phyloP scores from a whole-genome alignment of 2,888 invertebrate species.

The Drosophila rellima region DNA sequence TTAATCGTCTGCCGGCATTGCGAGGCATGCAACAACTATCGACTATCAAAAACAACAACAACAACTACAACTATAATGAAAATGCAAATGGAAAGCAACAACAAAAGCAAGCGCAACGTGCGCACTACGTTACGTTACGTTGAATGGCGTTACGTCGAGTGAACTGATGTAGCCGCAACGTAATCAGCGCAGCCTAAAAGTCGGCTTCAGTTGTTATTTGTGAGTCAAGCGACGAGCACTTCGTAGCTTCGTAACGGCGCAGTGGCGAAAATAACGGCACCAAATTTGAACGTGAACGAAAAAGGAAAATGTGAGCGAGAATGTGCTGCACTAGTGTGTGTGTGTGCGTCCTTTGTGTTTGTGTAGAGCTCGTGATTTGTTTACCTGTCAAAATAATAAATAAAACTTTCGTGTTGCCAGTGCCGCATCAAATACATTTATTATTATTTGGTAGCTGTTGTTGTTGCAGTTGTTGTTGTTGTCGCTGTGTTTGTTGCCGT shows the following conservation, averaged over 20 bases:
- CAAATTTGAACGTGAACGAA: conserved; percentile 14
- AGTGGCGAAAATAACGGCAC: conserved; percentile 2
- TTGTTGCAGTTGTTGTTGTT: conserved; percentile 27
- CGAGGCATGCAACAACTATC: conserved; percentile 58
- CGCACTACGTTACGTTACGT: conserved; percentile 22
- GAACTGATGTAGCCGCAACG: conserved; percentile 23
- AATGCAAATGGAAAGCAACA: conserved; percentile 43
- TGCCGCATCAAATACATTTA: conserved; percentile 74
- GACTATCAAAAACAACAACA: no score
- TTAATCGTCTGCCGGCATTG: conserved; percentile 53
- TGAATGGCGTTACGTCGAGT: conserved; percentile 16
- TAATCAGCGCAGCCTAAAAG: conserved; percentile 73
- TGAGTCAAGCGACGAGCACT: conserved; percentile 54
- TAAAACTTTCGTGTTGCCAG: conserved; percentile 78
- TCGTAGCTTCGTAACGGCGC: conserved; percentile 30
- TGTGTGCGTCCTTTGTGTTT: conserved; percentile 36
- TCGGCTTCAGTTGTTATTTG: conserved; percentile 71
- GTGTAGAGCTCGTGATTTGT: conserved; percentile 72
- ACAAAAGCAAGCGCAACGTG: conserved; percentile 18
- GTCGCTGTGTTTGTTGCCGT: conserved; percentile 63
- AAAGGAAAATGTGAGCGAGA: conserved; percentile 61
- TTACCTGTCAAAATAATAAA: conserved; percentile 82
- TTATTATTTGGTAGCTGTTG: conserved; percentile 40
- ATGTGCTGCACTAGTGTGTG: conserved; percentile 10
- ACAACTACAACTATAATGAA: conserved; percentile 15